Conservation (phyloP, 2,888 invertebrate species). For the Dione vanillae region DNA sequence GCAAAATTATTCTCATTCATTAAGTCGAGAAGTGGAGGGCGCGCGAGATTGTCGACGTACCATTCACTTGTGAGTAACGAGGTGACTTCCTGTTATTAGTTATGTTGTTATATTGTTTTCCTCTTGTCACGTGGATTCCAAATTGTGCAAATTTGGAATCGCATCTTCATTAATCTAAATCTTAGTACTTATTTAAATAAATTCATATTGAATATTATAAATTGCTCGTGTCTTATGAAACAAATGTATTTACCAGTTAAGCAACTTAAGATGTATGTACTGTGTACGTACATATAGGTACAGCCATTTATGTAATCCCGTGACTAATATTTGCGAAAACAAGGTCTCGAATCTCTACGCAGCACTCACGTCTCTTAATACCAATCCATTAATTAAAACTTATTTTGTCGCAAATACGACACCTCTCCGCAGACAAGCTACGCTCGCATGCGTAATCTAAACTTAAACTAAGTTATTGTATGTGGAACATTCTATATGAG, state of each 20-base stretch:
- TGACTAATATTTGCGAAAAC: conserved; percentile 48
- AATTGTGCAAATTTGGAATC: conserved; percentile 48
- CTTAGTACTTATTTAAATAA: conserved; percentile 4
- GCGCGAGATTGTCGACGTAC: conserved; percentile 80
- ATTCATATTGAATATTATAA: conserved; percentile 1
- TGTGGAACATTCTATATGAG: conserved; percentile 39
- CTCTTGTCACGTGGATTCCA: conserved; percentile 59
- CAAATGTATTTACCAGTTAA: conserved; percentile 25
- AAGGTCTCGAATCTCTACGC: conserved; percentile 66
- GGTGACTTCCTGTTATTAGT: conserved; percentile 82
- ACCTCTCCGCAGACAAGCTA: conserved; percentile 64
- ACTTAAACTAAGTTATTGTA: conserved; percentile 58
- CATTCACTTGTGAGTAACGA: conserved; percentile 81
- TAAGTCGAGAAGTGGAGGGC: conserved; percentile 80
- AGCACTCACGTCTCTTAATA: conserved; percentile 70
- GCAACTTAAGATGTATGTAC: conserved; percentile 20
- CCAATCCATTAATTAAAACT: conserved; percentile 84
- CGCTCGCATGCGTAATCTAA: conserved; percentile 64
- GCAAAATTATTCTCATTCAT: conserved; percentile 84
- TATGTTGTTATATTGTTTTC: conserved; percentile 80
- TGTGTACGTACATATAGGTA: not conserved
- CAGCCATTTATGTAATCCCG: conserved; percentile 44
- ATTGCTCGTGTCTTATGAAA: not conserved
- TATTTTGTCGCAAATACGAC: conserved; percentile 77
- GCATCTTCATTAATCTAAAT: conserved; percentile 39